Evolutionary conservation across 2,888 invertebrate genomes (phyloP).

Genomic region (Meteorus colon): DNA sequence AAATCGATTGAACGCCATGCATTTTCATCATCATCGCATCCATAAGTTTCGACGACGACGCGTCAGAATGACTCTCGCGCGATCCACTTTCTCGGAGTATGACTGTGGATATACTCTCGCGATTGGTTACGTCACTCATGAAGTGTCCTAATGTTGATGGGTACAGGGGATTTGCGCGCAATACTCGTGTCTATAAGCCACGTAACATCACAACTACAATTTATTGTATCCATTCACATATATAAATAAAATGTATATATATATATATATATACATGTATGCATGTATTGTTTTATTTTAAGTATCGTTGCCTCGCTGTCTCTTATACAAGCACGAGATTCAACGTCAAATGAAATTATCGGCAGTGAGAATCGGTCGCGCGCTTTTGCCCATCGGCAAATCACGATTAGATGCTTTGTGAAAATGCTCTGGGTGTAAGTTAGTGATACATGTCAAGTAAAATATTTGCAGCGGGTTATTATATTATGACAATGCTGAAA

Average conservation of each 20-base stretch:
- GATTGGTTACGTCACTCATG: slow-evolving; percentile 28
- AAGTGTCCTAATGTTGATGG: slow-evolving; percentile 4
- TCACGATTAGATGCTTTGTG: background rate
- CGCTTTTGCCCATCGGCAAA: slow-evolving; percentile 1
- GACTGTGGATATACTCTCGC: slow-evolving; percentile 7
- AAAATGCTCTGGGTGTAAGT: background rate
- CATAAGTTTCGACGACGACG: slow-evolving; percentile 25
- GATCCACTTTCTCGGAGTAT: slow-evolving; percentile 36
- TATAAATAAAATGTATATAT: background rate
- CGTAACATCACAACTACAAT: slow-evolving; percentile 19
- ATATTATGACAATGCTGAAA: background rate
- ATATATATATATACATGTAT: slow-evolving; percentile 18
- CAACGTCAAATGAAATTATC: slow-evolving; percentile 11
- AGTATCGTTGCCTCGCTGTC: background rate
- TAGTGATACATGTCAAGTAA: background rate
- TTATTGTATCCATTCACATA: background rate
- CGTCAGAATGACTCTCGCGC: slow-evolving; percentile 16
- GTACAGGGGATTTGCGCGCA: slow-evolving; percentile 10
- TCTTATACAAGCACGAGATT: background rate
- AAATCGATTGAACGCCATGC: slow-evolving; percentile 20
- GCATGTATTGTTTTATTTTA: slow-evolving; percentile 20
- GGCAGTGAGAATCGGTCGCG: background rate
- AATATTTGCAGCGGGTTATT: background rate
- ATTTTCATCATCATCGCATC: slow-evolving; percentile 30
- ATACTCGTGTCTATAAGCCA: slow-evolving; percentile 1